phyloP scores from a whole-genome alignment of 2,113 vertebrate species.

The Podarcis raffonei region DNA sequence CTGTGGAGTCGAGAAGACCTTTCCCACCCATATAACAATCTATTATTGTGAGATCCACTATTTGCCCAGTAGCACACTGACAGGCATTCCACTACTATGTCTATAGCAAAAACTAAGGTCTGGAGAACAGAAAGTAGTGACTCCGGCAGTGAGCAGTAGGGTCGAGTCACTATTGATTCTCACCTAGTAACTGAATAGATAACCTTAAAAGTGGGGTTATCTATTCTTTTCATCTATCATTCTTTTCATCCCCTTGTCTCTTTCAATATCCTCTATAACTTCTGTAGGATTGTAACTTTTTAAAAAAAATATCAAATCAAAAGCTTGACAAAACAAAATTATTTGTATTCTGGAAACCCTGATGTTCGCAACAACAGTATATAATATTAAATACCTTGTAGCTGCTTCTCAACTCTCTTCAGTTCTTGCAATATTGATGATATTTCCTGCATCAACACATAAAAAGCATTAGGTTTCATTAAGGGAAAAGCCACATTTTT shows the following conservation, averaged over 20 bases:
- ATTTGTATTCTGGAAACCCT: neutral
- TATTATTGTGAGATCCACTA: neutral
- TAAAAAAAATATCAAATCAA: neutral
- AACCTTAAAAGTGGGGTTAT: neutral
- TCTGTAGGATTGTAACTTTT: neutral
- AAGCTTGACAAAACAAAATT: neutral
- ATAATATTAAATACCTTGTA: conserved; percentile 85
- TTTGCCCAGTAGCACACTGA: neutral
- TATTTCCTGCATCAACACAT: conserved; percentile 84
- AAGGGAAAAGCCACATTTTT: neutral
- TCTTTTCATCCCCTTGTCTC: neutral
- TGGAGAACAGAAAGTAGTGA: neutral
- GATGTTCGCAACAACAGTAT: neutral
- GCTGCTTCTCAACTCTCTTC: conserved; percentile 94
- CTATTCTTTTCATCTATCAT: neutral
- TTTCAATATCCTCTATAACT: neutral
- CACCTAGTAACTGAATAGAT: neutral
- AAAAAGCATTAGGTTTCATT: neutral
- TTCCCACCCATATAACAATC: neutral
- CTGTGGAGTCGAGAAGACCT: neutral
- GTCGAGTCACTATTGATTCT: neutral
- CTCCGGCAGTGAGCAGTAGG: neutral
- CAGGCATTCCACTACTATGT: neutral
- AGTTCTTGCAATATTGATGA: conserved; percentile 94
- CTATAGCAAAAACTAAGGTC: neutral